Evolutionary conservation across 2,888 invertebrate genomes (phyloP).

Genomic region (Drosophila longiperda): DNA sequence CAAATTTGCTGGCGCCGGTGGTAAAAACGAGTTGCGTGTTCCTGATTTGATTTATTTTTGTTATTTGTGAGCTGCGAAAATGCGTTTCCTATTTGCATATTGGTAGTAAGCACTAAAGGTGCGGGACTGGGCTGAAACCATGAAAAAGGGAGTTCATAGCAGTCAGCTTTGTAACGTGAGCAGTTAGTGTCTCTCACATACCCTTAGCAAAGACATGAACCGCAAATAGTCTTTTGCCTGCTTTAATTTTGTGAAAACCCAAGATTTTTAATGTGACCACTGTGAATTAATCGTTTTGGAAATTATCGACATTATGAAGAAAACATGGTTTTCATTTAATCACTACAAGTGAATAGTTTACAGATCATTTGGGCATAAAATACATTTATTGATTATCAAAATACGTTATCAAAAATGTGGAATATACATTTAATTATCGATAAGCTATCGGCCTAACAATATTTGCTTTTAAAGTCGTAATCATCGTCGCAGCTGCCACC

Average conservation of each 20-base stretch:
- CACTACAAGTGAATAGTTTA: not conserved
- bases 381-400: slow-evolving; percentile 11
- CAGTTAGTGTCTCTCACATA: too few species aligned
- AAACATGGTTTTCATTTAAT: not conserved
- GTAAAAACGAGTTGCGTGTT: slow-evolving; percentile 35
- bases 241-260: not conserved
- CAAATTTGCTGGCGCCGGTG: slow-evolving; percentile 44
- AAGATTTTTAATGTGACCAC: not conserved
- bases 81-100: slow-evolving; percentile 50
- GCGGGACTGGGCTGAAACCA: not conserved
- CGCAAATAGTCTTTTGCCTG: not conserved
- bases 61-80: slow-evolving; percentile 20
- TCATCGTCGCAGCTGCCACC: slow-evolving; percentile 79
- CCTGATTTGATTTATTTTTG: slow-evolving; percentile 27
- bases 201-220: slow-evolving; percentile 17
- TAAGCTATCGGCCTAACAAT: slow-evolving; percentile 44
- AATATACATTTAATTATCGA: slow-evolving; percentile 3
- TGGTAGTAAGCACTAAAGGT: not conserved
- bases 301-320: not conserved
- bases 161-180: not conserved
- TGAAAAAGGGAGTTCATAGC: slow-evolving; percentile 11
- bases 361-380: not conserved
- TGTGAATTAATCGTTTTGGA: not conserved
- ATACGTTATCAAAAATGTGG: slow-evolving; percentile 11
- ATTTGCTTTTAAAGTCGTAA: slow-evolving; percentile 82